These are phyloP conservation scores for Darevskia nairensis DNA, from an alignment of 2,797 vertebrate species.

Conservation along the genomic window DNA sequence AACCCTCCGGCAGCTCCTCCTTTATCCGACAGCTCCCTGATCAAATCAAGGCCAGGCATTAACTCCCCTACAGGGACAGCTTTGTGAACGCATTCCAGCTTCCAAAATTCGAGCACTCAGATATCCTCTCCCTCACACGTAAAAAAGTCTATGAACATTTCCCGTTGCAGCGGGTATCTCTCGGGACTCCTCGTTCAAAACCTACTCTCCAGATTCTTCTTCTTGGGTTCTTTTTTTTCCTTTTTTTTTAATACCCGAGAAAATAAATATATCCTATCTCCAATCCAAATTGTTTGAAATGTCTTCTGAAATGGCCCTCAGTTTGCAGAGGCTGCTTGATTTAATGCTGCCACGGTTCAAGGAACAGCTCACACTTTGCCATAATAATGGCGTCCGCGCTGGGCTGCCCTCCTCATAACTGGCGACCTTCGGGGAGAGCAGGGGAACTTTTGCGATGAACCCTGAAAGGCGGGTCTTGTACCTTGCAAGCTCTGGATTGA, in stretches of 20 bases:
- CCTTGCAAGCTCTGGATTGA: background rate
- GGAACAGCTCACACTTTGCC: background rate
- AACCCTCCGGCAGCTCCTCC: background rate
- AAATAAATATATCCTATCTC: slow-evolving; percentile 18
- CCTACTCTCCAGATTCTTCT: fast-evolving
- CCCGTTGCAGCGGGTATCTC: background rate
- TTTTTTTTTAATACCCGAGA: slow-evolving; percentile 1
- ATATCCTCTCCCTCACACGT: fast-evolving
- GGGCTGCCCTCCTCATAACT: too few species aligned
- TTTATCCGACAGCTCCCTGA: background rate
- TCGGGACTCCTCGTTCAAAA: background rate
- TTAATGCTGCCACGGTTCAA: background rate
- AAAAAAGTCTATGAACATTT: background rate
- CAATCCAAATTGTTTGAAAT: slow-evolving; percentile 21
- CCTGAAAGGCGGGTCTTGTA: background rate
- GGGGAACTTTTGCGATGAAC: background rate
- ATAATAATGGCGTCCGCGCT: background rate
- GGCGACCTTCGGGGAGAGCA: too few species aligned
- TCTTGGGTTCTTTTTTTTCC: too few species aligned
- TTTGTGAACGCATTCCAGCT: background rate
- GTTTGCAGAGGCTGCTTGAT: background rate
- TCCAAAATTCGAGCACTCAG: background rate
- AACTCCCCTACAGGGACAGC: background rate
- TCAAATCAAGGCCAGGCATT: background rate
- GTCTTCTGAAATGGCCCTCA: background rate